phyloP scores from a whole-genome alignment of 2,797 vertebrate genomes.

The Bradypus variegatus region DNA sequence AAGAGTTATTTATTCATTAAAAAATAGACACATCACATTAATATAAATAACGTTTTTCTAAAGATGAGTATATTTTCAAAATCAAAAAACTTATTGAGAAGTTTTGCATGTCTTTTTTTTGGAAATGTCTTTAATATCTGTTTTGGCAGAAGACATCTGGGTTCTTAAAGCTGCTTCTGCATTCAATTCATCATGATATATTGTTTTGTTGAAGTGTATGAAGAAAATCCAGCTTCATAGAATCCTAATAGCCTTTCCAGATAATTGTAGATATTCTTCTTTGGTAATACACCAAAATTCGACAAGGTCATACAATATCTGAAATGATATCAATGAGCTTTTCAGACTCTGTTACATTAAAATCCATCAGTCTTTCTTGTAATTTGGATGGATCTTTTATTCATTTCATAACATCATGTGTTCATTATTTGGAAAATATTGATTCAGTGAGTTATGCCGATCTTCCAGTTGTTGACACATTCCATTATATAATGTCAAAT shows the following conservation, averaged over 20 bases:
- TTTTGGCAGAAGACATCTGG: not conserved
- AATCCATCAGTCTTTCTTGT: not conserved
- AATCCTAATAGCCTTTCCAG: not conserved
- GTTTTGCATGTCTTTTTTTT: slow-evolving; percentile 14
- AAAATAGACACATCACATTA: not conserved
- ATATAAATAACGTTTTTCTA: not conserved
- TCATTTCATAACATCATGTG: not conserved
- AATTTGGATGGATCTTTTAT: not conserved
- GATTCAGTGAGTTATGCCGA: not conserved
- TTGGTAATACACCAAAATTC: not conserved
- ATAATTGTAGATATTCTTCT: not conserved
- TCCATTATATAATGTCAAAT: not conserved
- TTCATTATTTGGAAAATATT: not conserved
- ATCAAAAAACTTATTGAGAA: not conserved
- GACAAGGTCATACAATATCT: not conserved
- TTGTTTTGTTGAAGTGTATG: slow-evolving; percentile 9
- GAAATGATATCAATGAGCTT: not conserved
- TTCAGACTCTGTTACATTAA: not conserved
- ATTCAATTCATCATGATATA: not conserved
- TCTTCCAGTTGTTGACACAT: not conserved
- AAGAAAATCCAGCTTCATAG: slow-evolving; percentile 16
- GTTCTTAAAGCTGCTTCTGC: not conserved
- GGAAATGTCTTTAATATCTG: not conserved
- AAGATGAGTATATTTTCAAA: slow-evolving; percentile 25
- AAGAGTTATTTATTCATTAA: not conserved